Percentiles rank a stretch among this genome's conserved stretches.
Conservation (phyloP, 1,140 invertebrate species). For the Protaetia brevitarsis region DNA sequence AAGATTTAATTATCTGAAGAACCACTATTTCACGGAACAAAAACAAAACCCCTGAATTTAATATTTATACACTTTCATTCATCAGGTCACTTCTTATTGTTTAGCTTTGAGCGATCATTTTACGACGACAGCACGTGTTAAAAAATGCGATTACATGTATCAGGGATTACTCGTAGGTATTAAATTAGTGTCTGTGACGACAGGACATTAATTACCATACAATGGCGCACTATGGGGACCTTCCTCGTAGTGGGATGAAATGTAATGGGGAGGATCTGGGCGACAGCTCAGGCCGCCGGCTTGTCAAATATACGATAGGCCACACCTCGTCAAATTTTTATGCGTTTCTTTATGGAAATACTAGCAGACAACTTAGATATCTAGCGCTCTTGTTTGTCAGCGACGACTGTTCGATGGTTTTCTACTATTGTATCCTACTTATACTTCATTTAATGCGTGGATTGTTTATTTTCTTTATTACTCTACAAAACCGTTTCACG, state of each 20-base stretch:
- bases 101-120: neutral
- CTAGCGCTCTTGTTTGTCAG: neutral
- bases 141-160: constrained; percentile 21
- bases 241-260: constrained; percentile 19
- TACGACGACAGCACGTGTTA: constrained; percentile 12
- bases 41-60: no score
- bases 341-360: neutral
- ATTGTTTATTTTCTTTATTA: no score
- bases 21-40: no score
- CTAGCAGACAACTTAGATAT: neutral
- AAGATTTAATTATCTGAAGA: no score
- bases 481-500: no score
- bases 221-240: constrained; percentile 17
- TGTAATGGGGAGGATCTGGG: constrained; percentile 13
- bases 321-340: constrained; percentile 17
- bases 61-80: no score
- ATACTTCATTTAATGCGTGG: neutral
- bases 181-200: constrained; percentile 24
- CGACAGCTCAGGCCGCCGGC: constrained; percentile 17
- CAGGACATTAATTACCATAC: constrained; percentile 25
- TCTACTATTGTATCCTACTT: neutral
- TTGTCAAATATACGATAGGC: constrained; percentile 10
- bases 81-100: no score
- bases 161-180: constrained; percentile 15
- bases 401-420: neutral